Percentiles rank a stretch among this genome's conserved stretches.
Conservation (phyloP, 2,888 invertebrate species). For the Matsumyia berberina region DNA sequence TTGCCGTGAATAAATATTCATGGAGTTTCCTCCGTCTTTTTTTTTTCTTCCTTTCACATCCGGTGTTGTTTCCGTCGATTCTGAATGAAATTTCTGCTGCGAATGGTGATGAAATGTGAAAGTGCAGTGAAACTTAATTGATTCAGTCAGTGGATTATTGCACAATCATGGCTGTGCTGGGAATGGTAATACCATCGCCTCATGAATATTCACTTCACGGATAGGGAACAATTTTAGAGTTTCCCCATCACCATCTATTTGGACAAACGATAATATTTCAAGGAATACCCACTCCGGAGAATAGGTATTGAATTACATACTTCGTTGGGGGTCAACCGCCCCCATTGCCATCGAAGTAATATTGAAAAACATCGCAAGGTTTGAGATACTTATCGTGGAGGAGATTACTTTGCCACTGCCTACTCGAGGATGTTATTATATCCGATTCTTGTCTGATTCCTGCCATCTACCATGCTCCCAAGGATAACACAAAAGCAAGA, state of each 20-base stretch:
- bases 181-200: background rate
- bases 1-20: constrained; percentile 13
- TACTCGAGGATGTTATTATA: constrained; percentile 18
- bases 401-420: background rate
- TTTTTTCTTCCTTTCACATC: background rate
- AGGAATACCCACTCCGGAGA: background rate
- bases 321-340: background rate
- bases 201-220: constrained; percentile 24
- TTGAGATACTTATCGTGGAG: background rate
- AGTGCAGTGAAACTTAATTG: background rate
- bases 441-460: constrained; percentile 15
- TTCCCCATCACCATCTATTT: background rate
- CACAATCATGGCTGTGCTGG: background rate
- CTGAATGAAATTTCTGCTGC: background rate
- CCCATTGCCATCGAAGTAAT: background rate
- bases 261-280: background rate
- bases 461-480: background rate
- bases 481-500: constrained; percentile 4
- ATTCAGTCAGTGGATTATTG: background rate
- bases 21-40: background rate
- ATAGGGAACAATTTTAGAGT: background rate
- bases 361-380: background rate
- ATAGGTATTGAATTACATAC: too few species aligned
- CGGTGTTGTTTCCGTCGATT: background rate
- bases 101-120: constrained; percentile 4